These are phyloP conservation scores for Porites lutea DNA, from an alignment of 64 coral and sea anemone genomes.

Conservation along the genomic window DNA sequence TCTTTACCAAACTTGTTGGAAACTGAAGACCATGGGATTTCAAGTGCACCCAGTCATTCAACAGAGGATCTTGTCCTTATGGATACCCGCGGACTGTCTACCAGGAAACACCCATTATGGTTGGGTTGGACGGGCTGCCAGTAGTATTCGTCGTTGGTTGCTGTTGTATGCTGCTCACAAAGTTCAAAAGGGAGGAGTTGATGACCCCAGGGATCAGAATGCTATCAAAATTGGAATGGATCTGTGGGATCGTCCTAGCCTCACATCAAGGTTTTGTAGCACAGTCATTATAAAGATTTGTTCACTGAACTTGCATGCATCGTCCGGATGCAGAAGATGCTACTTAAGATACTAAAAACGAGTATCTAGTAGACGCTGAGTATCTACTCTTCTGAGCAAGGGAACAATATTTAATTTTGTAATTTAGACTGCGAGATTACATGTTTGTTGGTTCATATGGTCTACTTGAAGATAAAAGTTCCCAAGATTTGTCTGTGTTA, in stretches of 20 bases:
- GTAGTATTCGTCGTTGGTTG: conserved; percentile 19
- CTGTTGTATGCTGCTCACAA: conserved; percentile 39
- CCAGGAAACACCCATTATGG: conserved; percentile 69
- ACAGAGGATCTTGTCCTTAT: conserved; percentile 3
- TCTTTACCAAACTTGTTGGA: too few relatives aligned
- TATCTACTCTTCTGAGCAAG: too few relatives aligned
- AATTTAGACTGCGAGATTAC: too few relatives aligned
- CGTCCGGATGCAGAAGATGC: too few relatives aligned
- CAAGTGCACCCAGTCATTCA: conserved; percentile 43
- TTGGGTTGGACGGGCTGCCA: conserved; percentile 57
- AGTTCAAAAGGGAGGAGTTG: conserved; percentile 70
- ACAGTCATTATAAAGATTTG: not conserved
- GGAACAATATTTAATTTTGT: too few relatives aligned
- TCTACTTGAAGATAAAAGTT: too few relatives aligned
- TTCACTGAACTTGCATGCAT: conserved; percentile 7
- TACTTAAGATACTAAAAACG: too few relatives aligned
- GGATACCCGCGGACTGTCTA: conserved; percentile 53
- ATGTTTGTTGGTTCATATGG: too few relatives aligned
- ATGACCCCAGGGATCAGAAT: conserved; percentile 61
- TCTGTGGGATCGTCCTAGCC: conserved; percentile 14
- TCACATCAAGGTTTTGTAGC: not conserved
- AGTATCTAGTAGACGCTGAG: too few relatives aligned
- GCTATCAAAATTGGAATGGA: conserved; percentile 74
- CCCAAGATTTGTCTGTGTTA: too few relatives aligned
- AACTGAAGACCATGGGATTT: conserved; percentile 27